These are phyloP conservation scores for Budorcas taxicolor DNA, from an alignment of 2,113 vertebrate genomes.

Conservation along the genomic window DNA sequence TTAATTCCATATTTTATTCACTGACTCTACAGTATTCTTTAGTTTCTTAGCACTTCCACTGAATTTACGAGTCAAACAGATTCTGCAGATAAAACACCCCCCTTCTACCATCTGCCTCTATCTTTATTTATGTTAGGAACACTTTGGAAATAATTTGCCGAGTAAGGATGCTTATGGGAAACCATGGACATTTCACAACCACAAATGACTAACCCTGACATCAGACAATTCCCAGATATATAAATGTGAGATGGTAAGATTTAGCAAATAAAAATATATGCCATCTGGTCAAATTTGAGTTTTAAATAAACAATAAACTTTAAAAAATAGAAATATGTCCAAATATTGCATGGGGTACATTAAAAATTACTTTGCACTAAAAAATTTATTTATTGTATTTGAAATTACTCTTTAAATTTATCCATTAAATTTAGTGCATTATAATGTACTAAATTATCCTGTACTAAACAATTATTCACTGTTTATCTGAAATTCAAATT, in stretches of 20 bases:
- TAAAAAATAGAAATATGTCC: not conserved
- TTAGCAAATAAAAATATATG: not conserved
- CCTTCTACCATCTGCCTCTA: not conserved
- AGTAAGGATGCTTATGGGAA: not conserved
- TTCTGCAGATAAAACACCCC: not conserved
- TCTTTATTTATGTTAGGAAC: not conserved
- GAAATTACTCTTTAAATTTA: not conserved
- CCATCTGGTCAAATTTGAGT: not conserved
- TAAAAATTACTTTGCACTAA: not conserved
- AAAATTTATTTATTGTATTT: not conserved
- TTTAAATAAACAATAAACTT: not conserved
- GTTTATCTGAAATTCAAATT: not conserved
- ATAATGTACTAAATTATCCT: not conserved
- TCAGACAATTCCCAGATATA: not conserved
- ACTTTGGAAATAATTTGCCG: not conserved
- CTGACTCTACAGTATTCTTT: not conserved
- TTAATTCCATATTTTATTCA: conserved; percentile 21
- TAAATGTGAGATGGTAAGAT: not conserved
- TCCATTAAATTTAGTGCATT: not conserved
- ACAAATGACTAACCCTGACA: not conserved
- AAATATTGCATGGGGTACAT: not conserved
- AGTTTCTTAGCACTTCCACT: not conserved
- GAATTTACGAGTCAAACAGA: conserved; percentile 22
- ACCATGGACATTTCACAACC: not conserved
- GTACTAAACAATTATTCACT: not conserved